Percentiles rank a stretch among this genome's conserved stretches.
phyloP scores from a whole-genome alignment of 2,888 invertebrate species.

The Acholoe squamosa region DNA sequence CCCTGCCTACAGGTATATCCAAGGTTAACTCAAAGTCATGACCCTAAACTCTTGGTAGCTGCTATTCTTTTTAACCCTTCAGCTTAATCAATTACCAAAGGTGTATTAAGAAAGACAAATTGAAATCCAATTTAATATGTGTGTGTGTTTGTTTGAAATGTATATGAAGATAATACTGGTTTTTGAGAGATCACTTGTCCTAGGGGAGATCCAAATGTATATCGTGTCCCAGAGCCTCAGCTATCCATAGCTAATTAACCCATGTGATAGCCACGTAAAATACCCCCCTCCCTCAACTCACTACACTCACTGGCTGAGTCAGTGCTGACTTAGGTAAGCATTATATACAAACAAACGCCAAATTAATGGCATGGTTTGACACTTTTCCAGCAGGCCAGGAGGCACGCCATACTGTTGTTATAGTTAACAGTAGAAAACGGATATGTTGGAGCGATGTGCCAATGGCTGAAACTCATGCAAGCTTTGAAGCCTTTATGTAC shows the following conservation, averaged over 20 bases:
- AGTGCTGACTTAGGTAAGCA: constrained; percentile 38
- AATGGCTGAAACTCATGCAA: constrained; percentile 1
- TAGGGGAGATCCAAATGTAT: no score
- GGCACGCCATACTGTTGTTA: background rate
- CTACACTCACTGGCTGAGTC: background rate
- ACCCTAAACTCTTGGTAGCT: background rate
- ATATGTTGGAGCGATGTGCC: constrained; percentile 1
- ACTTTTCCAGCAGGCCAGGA: constrained; percentile 11
- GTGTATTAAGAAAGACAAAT: no score
- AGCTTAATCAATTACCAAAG: no score
- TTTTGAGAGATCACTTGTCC: no score
- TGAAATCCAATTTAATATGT: no score
- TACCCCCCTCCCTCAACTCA: background rate
- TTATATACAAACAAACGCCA: constrained; percentile 29
- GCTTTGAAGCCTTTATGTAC: constrained; percentile 27
- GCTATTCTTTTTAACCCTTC: background rate
- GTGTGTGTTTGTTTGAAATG: no score
- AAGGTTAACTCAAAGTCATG: constrained; percentile 21
- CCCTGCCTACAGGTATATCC: background rate
- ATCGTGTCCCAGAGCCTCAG: background rate
- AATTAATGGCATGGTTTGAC: constrained; percentile 40
- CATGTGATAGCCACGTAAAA: background rate
- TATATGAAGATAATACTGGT: no score
- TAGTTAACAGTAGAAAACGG: background rate
- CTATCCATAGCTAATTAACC: background rate